Conservation (phyloP, 37 sponge, comb jelly and placozoan species). For the Spongilla lacustris region DNA sequence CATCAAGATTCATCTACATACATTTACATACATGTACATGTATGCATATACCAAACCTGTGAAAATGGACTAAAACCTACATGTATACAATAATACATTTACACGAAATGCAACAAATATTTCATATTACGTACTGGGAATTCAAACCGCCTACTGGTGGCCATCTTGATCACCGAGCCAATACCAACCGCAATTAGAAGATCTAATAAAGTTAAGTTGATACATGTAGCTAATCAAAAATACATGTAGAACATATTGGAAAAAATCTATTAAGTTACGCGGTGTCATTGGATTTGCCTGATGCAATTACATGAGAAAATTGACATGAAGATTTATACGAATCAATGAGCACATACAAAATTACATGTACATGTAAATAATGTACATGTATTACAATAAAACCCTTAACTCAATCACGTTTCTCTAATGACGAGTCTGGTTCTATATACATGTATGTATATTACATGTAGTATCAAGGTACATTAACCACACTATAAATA, state of each 20-base stretch:
- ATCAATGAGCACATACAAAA: background rate
- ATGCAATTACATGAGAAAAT: no score
- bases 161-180: constrained; percentile 63
- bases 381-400: no score
- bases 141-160: background rate
- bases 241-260: background rate
- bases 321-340: no score
- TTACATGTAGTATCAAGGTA: no score
- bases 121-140: constrained; percentile 19
- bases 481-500: no score
- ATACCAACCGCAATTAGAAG: constrained; percentile 89
- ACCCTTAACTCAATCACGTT: background rate
- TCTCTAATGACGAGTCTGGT: no score
- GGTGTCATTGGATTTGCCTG: no score
- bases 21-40: background rate
- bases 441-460: background rate
- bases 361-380: background rate
- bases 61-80: no score
- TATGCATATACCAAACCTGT: no score
- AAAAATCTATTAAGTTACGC: no score
- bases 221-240: background rate
- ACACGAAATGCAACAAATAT: no score
- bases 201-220: constrained; percentile 35
- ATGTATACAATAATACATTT: background rate
- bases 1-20: no score